Conservation (phyloP, 2,888 invertebrate species). For the Scaptodrosophila latifasciaeformis region DNA sequence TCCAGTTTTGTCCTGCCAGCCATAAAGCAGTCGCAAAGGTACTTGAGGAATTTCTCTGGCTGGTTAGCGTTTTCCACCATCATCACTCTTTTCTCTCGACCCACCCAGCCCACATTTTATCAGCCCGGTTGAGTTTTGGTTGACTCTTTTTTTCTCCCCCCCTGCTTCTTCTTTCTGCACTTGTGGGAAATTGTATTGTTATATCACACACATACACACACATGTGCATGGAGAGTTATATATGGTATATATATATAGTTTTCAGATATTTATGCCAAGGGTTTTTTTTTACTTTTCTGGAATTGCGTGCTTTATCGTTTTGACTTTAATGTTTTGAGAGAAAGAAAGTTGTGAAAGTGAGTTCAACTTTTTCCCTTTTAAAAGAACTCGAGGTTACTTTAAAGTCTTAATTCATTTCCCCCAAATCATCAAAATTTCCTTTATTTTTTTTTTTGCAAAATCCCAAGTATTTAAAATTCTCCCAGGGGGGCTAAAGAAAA, state of each 20-base stretch:
- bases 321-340: constrained; percentile 26
- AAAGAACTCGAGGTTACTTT: neutral
- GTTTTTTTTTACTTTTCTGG: constrained; percentile 7
- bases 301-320: constrained; percentile 37
- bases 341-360: neutral
- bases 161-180: neutral
- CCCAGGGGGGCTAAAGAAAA: too few relatives aligned
- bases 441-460: too few relatives aligned
- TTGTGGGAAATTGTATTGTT: constrained; percentile 42
- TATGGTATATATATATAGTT: constrained; percentile 5
- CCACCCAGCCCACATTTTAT: neutral
- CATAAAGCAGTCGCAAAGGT: constrained; percentile 42
- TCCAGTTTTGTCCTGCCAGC: neutral
- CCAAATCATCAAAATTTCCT: too few relatives aligned
- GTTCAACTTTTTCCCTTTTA: too few relatives aligned
- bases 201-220: constrained; percentile 13
- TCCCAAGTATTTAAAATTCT: too few relatives aligned
- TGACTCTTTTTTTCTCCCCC: neutral
- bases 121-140: neutral
- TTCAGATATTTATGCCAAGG: constrained; percentile 29
- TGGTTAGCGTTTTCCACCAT: constrained; percentile 26
- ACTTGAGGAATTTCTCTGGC: constrained; percentile 49
- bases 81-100: neutral
- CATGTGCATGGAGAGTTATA: neutral
- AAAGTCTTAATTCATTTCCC: too few relatives aligned